Base-by-base conservation (phyloP, 2,797 vertebrate genomes). In the Smutsia gigantea region DNA sequence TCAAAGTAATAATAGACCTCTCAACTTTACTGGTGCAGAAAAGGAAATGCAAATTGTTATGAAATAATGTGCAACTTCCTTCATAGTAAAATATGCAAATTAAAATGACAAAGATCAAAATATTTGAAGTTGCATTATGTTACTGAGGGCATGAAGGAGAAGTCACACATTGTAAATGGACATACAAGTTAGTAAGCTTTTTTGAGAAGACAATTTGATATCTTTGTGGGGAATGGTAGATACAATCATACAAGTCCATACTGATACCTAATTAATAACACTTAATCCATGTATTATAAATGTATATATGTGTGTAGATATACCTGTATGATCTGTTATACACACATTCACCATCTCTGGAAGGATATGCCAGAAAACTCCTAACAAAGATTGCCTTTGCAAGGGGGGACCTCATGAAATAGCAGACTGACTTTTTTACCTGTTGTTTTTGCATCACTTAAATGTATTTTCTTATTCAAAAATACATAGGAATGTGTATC, bases 381-480 rank as follows among this genome's bases (percentile, higher is more conserved):
- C 42, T 64, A 71, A 61, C 6, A 91, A 37, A 39, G 5, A 46
- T 61, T 74, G 27, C 42, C 17, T 95, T 92, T 53, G 7, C 49
- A 64, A 69, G n/a, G 39, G 8, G 8, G 55, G 39, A 81, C 37
- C 27, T 94, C 57, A 63, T 55, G 21, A 68, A 10, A 55, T 68
- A 69, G 37, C 23, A 64, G 7, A 68, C 64, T 91, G 31, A 71
- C 63, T 92, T 94, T 46, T 94, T 91, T 55, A 57, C 31, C 27
- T 84, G 2, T 72, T n/a, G 29, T 90, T 69, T 94, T 96, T 57
- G 23, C 5, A 46, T 85, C 21, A 88, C 75, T 93, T 66, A 86
- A 49, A 46, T 96, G 23, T 88, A 78, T 93, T 93, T 87, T 25
- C 39, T 37, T 96, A 89, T 87, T 94, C 12, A 90, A 89, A 94